Conservation (phyloP, 2,113 vertebrate genomes). For the Apodemus speciosus region DNA sequence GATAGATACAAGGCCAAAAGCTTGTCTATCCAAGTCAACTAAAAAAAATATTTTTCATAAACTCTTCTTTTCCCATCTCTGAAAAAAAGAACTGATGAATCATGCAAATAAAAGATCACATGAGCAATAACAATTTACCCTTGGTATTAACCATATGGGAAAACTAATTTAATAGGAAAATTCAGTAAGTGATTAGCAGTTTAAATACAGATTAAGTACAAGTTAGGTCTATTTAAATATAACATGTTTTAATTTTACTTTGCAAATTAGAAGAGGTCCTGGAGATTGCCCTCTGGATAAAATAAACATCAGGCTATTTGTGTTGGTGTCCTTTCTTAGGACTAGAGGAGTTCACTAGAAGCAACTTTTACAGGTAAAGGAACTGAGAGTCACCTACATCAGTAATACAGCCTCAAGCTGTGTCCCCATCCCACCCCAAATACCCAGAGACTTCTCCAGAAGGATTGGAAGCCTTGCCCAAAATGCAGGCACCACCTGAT, state of each 20-base stretch:
- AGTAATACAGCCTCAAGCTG: not conserved
- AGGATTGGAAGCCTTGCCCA: not conserved
- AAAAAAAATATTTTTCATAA: not conserved
- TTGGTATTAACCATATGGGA: not conserved
- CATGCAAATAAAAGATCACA: not conserved
- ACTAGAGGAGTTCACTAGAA: not conserved
- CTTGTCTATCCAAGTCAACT: not conserved
- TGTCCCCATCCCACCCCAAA: not conserved
- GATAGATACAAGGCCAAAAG: conserved; percentile 14
- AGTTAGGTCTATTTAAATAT: conserved; percentile 42
- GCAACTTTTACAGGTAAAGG: not conserved
- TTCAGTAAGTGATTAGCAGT: not conserved
- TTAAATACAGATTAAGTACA: conserved; percentile 48
- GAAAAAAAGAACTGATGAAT: not conserved
- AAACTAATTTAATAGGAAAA: conserved; percentile 27
- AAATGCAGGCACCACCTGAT: not conserved
- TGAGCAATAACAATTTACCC: not conserved
- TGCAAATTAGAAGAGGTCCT: not conserved
- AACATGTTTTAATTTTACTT: not conserved
- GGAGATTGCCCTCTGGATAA: not conserved
- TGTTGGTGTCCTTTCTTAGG: not conserved
- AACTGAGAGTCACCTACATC: not conserved
- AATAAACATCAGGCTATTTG: not conserved
- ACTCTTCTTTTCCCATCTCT: not conserved
- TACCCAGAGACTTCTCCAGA: not conserved